These are phyloP conservation scores for Oncorhynchus tshawytscha DNA, from an alignment of 2,113 vertebrate species.

Conservation along the genomic window DNA sequence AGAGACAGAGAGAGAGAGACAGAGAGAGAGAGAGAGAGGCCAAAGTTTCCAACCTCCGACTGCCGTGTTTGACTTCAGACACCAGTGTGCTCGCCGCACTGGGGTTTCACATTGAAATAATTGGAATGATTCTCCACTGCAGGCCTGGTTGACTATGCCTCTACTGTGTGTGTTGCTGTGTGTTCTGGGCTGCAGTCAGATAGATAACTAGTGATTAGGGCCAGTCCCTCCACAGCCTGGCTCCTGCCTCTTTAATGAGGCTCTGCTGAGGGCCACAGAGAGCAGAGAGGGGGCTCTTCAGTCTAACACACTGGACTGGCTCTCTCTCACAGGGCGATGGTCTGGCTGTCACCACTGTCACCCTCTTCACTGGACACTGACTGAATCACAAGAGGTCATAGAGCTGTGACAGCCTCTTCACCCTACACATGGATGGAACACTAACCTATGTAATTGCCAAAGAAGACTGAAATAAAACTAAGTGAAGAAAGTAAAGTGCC, in stretches of 20 bases:
- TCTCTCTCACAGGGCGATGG: neutral
- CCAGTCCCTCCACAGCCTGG: too few relatives aligned
- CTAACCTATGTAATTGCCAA: too few relatives aligned
- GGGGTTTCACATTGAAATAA: slow-evolving; percentile 24
- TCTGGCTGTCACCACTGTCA: neutral
- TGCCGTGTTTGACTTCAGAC: neutral
- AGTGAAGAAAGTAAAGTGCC: neutral
- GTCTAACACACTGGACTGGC: neutral
- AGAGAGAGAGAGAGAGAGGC: neutral
- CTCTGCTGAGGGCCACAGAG: neutral
- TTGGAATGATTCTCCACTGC: slow-evolving; percentile 2
- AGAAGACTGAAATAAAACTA: neutral
- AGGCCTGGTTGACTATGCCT: neutral
- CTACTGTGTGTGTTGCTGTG: neutral
- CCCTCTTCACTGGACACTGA: neutral
- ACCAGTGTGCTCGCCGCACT: neutral
- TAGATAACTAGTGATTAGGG: too few relatives aligned
- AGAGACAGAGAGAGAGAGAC: too few relatives aligned
- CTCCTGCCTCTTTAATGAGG: neutral
- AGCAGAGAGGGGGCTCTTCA: neutral
- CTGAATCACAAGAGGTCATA: neutral
- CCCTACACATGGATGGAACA: too few relatives aligned
- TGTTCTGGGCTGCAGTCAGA: too few relatives aligned
- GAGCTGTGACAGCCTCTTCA: neutral
- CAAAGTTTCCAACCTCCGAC: neutral